Evolutionary conservation across 2,797 vertebrate genomes (phyloP), one percentile per base, ranked within the genome.

Genomic region (Babyrousa celebensis): DNA sequence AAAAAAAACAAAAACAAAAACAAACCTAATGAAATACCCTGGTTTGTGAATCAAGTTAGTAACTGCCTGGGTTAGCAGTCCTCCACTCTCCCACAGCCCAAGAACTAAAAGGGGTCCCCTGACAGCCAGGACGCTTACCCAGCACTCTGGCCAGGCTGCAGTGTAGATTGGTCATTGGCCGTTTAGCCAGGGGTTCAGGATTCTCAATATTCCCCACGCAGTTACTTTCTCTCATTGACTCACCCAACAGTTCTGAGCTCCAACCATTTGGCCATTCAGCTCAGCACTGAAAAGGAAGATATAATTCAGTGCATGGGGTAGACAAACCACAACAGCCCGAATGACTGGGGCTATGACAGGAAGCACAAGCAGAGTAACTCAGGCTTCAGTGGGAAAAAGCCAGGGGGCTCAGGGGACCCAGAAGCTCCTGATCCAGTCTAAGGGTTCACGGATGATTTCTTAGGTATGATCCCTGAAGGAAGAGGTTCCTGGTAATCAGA

Each of bases 121-220:
- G 21, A 82, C n/a, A 52, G 1, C 52, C 62, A 62, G 16, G 78
- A 52, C 9, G 43, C 32, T 29, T 25, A 65, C 36, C 23, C 12
- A 32, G 72, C 23, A 58, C 48, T 65, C 32, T 65, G 3, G 36
- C 72, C 5, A 58, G 52, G 17, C 63, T 95, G 68, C 77, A 6
- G 75, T 75, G 77, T 87, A n/a, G 29, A 67, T 9, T 20, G 16
- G 43, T 85, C 72, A 60, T 54, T 89, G 54, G 54, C 32, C 27
- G 85, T 29, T 80, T 85, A 87, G 84, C 5, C 48, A 68, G 36
- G 60, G 15, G 17, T 48, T 74, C 70, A 52, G 71, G 40, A 85
- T 88, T 90, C 92, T 82, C 71, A 92, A 87, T 60, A 74, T 25
- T 88, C 21, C 23, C 32, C 29, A 54, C 40, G 70, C 21, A 16